phyloP scores from a whole-genome alignment of 2,888 invertebrate species.

The Xestoiulus laeticollis region DNA sequence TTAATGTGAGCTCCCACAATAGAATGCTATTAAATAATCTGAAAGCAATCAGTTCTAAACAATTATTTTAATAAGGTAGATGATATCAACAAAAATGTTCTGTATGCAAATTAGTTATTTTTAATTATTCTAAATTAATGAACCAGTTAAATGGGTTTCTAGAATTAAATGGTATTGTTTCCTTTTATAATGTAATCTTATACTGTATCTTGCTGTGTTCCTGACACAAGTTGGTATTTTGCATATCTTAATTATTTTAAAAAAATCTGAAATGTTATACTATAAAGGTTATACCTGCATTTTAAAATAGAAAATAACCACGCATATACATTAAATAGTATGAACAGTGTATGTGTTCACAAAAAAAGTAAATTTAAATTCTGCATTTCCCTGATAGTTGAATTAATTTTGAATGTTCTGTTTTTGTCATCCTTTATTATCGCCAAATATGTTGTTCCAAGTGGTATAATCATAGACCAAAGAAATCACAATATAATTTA shows the following conservation, averaged over 20 bases:
- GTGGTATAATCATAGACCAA: too few relatives aligned
- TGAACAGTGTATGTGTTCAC: too few relatives aligned
- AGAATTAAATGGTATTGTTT: background rate
- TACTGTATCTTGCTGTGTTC: background rate
- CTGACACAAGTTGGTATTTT: background rate
- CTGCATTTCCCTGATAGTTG: too few relatives aligned
- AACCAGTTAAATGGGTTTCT: background rate
- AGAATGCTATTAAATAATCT: background rate
- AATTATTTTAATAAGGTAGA: background rate
- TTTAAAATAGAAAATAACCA: too few relatives aligned
- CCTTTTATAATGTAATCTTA: background rate
- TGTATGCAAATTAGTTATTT: background rate
- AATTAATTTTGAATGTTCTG: too few relatives aligned
- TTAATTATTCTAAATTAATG: slow-evolving; percentile 10
- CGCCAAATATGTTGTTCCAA: too few relatives aligned
- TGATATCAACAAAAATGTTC: background rate
- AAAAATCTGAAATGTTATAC: background rate
- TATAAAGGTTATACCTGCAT: too few relatives aligned
- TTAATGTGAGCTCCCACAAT: background rate
- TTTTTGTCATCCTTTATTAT: too few relatives aligned
- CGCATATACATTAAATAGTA: background rate
- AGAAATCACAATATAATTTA: too few relatives aligned
- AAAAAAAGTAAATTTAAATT: too few relatives aligned
- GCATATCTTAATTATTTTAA: background rate
- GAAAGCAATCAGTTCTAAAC: background rate